Conservation (phyloP, 2,888 invertebrate species). For the Drosophila neotestacea region DNA sequence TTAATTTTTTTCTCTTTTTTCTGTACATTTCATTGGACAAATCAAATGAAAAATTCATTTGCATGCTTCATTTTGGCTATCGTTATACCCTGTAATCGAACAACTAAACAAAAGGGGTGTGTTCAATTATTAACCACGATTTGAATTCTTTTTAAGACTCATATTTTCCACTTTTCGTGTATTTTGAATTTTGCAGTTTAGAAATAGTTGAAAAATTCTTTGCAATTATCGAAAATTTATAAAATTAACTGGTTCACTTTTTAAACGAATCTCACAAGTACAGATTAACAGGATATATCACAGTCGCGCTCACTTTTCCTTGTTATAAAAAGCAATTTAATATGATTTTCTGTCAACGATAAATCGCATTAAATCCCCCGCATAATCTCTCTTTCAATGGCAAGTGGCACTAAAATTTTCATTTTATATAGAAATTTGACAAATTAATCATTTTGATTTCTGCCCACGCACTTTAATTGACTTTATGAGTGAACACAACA, state of each 20-base stretch:
- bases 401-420: constrained; percentile 5
- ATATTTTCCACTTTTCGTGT: neutral
- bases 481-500: constrained; percentile 21
- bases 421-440: constrained; percentile 22
- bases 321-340: constrained; percentile 3
- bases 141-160: neutral
- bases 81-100: neutral
- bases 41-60: constrained; percentile 33
- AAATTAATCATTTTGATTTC: constrained; percentile 64
- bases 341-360: constrained; percentile 19
- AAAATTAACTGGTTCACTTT: too few species aligned
- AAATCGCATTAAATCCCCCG: constrained; percentile 21
- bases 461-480: constrained; percentile 47
- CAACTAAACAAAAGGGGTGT: too few species aligned
- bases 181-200: neutral
- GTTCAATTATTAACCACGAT: neutral
- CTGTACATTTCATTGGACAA: constrained; percentile 6
- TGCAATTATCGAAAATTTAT: neutral
- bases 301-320: neutral
- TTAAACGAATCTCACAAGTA: neutral
- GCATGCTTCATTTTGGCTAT: constrained; percentile 28
- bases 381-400: constrained; percentile 12
- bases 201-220: neutral
- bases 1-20: neutral
- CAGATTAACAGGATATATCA: neutral